Conservation (phyloP, 2,113 vertebrate genomes). For the Pandion haliaetus region DNA sequence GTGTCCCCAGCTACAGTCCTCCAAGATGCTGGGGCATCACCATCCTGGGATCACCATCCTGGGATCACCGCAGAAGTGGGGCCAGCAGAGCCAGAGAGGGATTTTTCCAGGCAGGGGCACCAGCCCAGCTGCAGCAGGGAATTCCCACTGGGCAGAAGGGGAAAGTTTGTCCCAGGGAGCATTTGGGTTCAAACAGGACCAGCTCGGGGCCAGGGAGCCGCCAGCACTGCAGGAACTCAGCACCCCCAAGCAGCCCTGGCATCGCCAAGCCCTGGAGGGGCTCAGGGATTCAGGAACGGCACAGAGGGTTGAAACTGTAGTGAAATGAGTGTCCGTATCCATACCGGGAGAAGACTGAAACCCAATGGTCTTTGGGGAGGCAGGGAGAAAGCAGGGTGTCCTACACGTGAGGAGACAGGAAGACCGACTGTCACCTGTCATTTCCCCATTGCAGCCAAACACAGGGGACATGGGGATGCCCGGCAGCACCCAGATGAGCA, state of each 20-base stretch:
- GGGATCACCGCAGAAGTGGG: neutral
- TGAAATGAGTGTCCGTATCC: neutral
- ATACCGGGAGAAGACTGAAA: neutral
- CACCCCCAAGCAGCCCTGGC: neutral
- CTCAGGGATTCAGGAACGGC: neutral
- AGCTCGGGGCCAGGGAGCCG: fast-evolving
- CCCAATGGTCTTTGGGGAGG: neutral
- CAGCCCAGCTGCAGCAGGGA: neutral
- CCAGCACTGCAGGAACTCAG: neutral
- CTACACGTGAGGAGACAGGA: neutral
- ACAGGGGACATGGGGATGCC: fast-evolving
- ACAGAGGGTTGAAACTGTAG: neutral
- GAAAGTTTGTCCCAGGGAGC: neutral
- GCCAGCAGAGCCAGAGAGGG: neutral
- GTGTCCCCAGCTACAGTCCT: neutral
- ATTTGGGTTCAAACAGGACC: neutral
- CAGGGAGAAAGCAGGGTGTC: neutral
- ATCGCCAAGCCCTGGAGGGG: neutral
- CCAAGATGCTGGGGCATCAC: neutral
- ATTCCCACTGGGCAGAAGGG: neutral
- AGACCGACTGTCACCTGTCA: neutral
- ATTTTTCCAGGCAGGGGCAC: neutral
- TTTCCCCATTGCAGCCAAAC: neutral
- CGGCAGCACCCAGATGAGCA: neutral
- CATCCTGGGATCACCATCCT: neutral